These are phyloP conservation scores for Oryzias curvinotus DNA, from an alignment of 2,113 vertebrate genomes.

Conservation along the genomic window DNA sequence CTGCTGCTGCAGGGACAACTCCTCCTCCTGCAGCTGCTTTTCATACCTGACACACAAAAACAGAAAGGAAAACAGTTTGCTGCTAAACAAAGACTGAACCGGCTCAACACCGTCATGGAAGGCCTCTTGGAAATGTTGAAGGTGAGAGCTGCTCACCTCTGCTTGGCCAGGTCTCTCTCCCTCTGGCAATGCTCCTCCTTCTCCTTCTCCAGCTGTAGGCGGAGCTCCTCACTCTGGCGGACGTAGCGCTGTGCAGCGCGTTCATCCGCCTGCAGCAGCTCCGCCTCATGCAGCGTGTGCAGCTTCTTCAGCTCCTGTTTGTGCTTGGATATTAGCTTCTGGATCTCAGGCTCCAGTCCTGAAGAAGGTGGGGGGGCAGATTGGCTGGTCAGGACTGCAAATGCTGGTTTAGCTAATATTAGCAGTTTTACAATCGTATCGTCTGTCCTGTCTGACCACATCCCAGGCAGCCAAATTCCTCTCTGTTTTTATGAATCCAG, in stretches of 20 bases:
- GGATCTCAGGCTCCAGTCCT: constrained; percentile 97
- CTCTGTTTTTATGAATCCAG: no score
- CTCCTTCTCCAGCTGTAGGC: constrained; percentile 82
- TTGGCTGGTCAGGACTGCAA: neutral
- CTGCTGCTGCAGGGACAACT: constrained; percentile 87
- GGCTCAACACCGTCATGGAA: neutral
- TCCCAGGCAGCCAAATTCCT: no score
- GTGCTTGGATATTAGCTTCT: constrained; percentile 90
- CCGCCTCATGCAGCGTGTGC: constrained; percentile 85
- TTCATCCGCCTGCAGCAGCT: constrained; percentile 86
- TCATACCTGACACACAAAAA: constrained; percentile 79
- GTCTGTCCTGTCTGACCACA: no score
- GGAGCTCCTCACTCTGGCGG: constrained; percentile 83
- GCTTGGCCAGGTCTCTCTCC: constrained; percentile 84
- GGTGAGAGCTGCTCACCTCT: constrained; percentile 69
- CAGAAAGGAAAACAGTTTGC: neutral
- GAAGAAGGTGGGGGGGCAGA: neutral
- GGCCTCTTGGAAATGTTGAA: neutral
- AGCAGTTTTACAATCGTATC: no score
- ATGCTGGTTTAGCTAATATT: no score
- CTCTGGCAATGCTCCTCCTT: constrained; percentile 83
- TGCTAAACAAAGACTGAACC: neutral
- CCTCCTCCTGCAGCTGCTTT: constrained; percentile 92
- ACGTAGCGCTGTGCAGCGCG: constrained; percentile 81
- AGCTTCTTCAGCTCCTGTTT: constrained; percentile 89